Evolutionary conservation across 2,888 invertebrate genomes (phyloP), one percentile per base, ranked within the genome.

Genomic region (Philopedon plagiatum): DNA sequence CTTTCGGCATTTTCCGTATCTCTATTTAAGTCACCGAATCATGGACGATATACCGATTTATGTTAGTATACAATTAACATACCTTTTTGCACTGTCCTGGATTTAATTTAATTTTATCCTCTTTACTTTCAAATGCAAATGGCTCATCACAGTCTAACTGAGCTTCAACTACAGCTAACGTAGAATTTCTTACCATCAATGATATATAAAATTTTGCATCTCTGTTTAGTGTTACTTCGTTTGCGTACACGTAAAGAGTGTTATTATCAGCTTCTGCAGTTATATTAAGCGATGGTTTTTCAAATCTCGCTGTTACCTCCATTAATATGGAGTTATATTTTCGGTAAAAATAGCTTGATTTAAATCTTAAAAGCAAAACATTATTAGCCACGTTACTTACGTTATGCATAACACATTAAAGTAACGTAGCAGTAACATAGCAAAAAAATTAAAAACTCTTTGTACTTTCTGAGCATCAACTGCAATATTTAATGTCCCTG

Each of bases 341-440:
- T 63, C 81, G 77, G 54, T 74, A 78, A 67, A 74, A 81, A 51
- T 80, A 80, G 46, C 79, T 80, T 8, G 76, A 66, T 49, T 79
- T 80, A 44, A 73, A 78, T 54, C 81, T 81, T 29, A 61, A 74
- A 76, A 18, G 15, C n/a, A n/a, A n/a, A n/a, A n/a, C n/a, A n/a
- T n/a, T n/a, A n/a, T n/a, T n/a, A n/a, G n/a, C n/a, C n/a, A n/a
- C n/a, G n/a, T n/a, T n/a, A n/a, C n/a, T n/a, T n/a, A n/a, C n/a
- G n/a, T n/a, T n/a, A n/a, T n/a, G n/a, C n/a, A n/a, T n/a, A n/a
- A n/a, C n/a, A n/a, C n/a, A n/a, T n/a, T n/a, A n/a, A n/a, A n/a
- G n/a, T n/a, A n/a, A n/a, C n/a, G n/a, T n/a, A n/a, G n/a, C n/a
- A n/a, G n/a, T n/a, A n/a, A n/a, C n/a, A n/a, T n/a, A n/a, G n/a